phyloP scores from a whole-genome alignment of 2,797 vertebrate genomes.

The Gobionotothen gibberifrons region DNA sequence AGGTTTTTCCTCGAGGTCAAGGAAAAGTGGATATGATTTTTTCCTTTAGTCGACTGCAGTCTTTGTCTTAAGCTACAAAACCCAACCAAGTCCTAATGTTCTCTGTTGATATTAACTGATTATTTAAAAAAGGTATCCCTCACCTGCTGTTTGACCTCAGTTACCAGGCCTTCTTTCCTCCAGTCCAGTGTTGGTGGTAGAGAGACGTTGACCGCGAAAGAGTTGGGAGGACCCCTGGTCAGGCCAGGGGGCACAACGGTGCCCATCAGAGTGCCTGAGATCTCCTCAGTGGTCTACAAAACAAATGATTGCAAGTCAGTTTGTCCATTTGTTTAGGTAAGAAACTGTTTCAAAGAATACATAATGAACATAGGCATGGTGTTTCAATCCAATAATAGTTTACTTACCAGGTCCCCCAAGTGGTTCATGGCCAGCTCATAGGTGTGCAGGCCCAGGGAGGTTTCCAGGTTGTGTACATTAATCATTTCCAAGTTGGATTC shows the following conservation, averaged over 20 bases:
- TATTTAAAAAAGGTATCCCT: background rate
- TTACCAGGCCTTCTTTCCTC: constrained; percentile 69
- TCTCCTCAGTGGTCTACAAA: constrained; percentile 62
- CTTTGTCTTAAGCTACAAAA: too few species aligned
- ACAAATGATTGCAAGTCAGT: background rate
- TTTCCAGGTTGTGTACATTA: constrained; percentile 75
- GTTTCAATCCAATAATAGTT: background rate
- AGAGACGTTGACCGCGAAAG: background rate
- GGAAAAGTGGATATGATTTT: too few species aligned
- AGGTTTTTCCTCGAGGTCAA: too few species aligned
- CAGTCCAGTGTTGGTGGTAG: constrained; percentile 66
- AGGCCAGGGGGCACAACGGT: constrained; percentile 55
- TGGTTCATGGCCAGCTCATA: constrained; percentile 80
- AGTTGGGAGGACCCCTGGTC: constrained; percentile 15
- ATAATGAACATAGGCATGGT: too few species aligned
- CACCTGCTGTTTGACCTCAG: constrained; percentile 77
- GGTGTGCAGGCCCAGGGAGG: constrained; percentile 66
- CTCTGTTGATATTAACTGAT: background rate
- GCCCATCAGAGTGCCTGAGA: constrained; percentile 24
- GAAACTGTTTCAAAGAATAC: background rate
- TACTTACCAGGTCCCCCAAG: constrained; percentile 74
- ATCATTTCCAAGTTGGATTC: constrained; percentile 75
- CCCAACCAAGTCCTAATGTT: background rate
- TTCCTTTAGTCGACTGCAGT: too few species aligned
- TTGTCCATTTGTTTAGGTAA: background rate